Evolutionary conservation across 2,797 vertebrate species (phyloP).

Genomic region (Parotocinclus haroldoi): DNA sequence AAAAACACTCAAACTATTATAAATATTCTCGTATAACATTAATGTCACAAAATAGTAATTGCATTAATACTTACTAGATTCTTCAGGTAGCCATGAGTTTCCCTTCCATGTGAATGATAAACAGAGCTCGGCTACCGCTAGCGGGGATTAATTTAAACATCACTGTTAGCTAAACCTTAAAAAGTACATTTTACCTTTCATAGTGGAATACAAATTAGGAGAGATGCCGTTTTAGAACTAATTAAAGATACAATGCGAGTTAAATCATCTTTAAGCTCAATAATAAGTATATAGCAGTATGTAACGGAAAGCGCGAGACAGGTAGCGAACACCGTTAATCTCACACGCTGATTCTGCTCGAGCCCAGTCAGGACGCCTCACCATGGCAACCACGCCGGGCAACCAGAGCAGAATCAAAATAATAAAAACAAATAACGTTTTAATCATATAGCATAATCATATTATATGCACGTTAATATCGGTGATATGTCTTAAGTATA

Average conservation of each 20-base stretch:
- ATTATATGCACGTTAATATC: too few relatives aligned
- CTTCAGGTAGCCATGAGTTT: not conserved
- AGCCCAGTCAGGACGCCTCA: not conserved
- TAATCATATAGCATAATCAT: too few relatives aligned
- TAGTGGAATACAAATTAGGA: too few relatives aligned
- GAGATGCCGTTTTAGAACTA: too few relatives aligned
- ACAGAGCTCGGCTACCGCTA: not conserved
- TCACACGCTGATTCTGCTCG: not conserved
- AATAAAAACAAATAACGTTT: too few relatives aligned
- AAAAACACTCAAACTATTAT: too few relatives aligned
- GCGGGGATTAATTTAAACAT: slow-evolving; percentile 7
- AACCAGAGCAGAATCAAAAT: too few relatives aligned
- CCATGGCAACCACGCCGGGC: not conserved
- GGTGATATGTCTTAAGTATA: too few relatives aligned
- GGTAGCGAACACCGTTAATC: not conserved
- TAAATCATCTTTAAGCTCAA: not conserved
- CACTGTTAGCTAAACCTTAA: not conserved
- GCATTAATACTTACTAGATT: not conserved
- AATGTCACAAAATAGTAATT: not conserved
- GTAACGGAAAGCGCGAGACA: not conserved
- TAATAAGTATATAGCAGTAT: not conserved
- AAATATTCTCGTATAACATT: too few relatives aligned
- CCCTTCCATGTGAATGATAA: not conserved
- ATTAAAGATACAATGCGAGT: not conserved
- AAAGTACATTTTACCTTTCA: too few relatives aligned